Conservation (phyloP, 2,888 invertebrate species). For the Apamea monoglypha region DNA sequence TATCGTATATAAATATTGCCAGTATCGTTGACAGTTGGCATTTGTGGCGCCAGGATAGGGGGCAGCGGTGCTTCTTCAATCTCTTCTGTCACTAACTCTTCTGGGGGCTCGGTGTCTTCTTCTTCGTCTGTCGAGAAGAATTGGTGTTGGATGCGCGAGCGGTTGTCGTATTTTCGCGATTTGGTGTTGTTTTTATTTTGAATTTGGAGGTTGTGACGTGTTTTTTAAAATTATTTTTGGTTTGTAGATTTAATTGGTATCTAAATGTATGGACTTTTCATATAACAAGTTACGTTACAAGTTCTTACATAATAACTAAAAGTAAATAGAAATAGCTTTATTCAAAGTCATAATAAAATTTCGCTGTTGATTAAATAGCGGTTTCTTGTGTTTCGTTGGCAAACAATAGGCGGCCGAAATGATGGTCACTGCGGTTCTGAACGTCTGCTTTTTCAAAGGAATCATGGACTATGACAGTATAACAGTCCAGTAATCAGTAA, state of each 20-base stretch:
- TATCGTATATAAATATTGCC: constrained; percentile 84
- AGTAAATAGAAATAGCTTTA: neutral
- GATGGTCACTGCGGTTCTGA: no score
- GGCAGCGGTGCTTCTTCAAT: constrained; percentile 63
- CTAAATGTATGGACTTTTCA: neutral
- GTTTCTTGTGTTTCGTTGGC: neutral
- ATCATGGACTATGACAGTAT: neutral
- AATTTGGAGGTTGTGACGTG: constrained; percentile 29
- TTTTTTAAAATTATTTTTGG: neutral
- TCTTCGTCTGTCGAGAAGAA: constrained; percentile 84
- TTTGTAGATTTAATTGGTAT: neutral
- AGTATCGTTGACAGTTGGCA: constrained; percentile 81
- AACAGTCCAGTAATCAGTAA: neutral
- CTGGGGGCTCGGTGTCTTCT: constrained; percentile 81
- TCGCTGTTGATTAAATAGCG: neutral
- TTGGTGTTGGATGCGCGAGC: constrained; percentile 75
- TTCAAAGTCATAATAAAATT: constrained; percentile 14
- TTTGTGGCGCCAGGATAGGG: constrained; percentile 71
- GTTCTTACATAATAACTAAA: neutral
- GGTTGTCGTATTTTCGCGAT: constrained; percentile 86
- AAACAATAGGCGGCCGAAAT: neutral
- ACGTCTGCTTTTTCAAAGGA: neutral
- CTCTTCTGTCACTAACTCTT: constrained; percentile 73
- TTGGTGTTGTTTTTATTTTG: constrained; percentile 12
- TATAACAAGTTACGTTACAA: neutral